phyloP scores from a whole-genome alignment of 2,888 invertebrate genomes.

The Drosophila formosana region DNA sequence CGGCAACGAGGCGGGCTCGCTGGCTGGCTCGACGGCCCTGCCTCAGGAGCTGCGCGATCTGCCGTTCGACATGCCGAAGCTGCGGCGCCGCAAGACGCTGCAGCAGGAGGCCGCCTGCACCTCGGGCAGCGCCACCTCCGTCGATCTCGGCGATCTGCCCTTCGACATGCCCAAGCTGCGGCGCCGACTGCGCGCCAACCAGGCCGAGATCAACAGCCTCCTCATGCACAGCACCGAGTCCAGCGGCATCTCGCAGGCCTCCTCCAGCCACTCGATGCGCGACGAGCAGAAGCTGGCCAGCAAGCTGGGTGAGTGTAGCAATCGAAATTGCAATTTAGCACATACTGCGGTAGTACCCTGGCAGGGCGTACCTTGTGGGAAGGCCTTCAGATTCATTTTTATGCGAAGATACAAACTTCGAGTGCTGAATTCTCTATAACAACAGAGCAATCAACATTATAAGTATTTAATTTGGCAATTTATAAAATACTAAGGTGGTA shows the following conservation, averaged over 20 bases:
- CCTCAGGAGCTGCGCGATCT: slow-evolving; percentile 91
- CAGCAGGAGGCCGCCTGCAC: slow-evolving; percentile 89
- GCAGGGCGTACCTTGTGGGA: no score
- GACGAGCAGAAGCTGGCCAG: slow-evolving; percentile 88
- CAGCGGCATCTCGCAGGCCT: slow-evolving; percentile 91
- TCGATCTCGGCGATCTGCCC: slow-evolving; percentile 92
- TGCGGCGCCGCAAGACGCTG: slow-evolving; percentile 89
- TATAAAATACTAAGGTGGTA: no score
- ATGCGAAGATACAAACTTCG: no score
- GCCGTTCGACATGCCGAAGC: slow-evolving; percentile 96
- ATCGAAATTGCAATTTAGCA: no score
- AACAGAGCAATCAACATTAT: no score
- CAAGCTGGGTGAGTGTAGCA: slow-evolving; percentile 84
- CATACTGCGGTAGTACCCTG: no score
- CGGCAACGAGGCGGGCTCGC: slow-evolving; percentile 62
- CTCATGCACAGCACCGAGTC: slow-evolving; percentile 88
- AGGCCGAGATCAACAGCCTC: slow-evolving; percentile 82
- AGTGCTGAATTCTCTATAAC: no score
- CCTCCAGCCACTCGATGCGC: slow-evolving; percentile 92
- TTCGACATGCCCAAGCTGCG: slow-evolving; percentile 96
- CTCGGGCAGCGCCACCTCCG: slow-evolving; percentile 90
- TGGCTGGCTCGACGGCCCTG: slow-evolving; percentile 77
- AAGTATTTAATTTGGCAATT: no score
- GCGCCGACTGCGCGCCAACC: slow-evolving; percentile 89
- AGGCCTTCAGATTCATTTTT: no score